Percentiles rank a stretch among this genome's conserved stretches.
Evolutionary conservation across 2,113 vertebrate genomes (phyloP).

Genomic region (Lophius piscatorius): DNA sequence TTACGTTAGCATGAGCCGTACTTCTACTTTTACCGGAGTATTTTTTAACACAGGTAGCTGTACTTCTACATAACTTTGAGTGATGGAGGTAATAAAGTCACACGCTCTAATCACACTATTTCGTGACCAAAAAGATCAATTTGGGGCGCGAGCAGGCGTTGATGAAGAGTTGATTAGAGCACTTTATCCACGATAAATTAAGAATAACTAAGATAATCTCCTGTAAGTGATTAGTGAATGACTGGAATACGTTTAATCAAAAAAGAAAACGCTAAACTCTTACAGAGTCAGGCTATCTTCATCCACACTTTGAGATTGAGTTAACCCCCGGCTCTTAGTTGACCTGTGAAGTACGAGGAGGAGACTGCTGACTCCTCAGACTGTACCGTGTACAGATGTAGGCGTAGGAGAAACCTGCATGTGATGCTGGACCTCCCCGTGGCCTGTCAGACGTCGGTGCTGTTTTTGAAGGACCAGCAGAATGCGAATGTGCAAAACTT

Average conservation of each 20-base stretch:
- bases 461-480: conserved; percentile 69
- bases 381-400: conserved; percentile 21
- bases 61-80: no score
- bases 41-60: no score
- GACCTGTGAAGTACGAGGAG: not conserved
- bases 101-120: not conserved
- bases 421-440: conserved; percentile 32
- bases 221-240: not conserved
- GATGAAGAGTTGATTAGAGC: no score
- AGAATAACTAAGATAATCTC: no score
- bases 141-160: not conserved
- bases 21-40: no score
- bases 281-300: not conserved
- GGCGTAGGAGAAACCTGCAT: conserved; percentile 23
- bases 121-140: not conserved
- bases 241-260: not conserved
- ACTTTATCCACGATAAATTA: no score
- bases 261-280: not conserved
- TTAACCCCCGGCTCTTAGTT: not conserved
- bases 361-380: conserved; percentile 22
- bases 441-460: conserved; percentile 45
- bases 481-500: conserved; percentile 59
- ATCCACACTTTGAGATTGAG: conserved; percentile 14
- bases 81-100: no score
- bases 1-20: no score